Evolutionary conservation across 2,797 vertebrate species (phyloP), one percentile per base, ranked within the genome.

Genomic region (Characodon lateralis): DNA sequence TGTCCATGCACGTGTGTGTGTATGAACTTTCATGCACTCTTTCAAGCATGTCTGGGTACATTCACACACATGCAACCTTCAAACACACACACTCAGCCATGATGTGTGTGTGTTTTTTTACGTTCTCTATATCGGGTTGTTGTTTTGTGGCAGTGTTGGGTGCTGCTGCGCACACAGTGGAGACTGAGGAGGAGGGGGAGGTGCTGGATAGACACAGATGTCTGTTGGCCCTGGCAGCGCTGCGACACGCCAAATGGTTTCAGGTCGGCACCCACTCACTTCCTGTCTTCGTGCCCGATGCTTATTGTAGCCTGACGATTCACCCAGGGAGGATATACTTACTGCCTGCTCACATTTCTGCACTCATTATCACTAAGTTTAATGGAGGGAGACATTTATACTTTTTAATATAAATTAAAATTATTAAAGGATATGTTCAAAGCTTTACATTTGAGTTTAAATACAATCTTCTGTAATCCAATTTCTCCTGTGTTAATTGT

Each of bases 201-300:
- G 96, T 98, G 96, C 94, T 99, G 97, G 97, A 98, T 97, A 98
- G 97, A 97, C 97, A 98, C 96, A 98, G 97, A 97, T 99, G 98
- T 96, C 97, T 99, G 95, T 96, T 97, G 91, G 98, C 98, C 96
- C 97, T 99, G 98, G 98, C 98, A 95, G 98, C 98, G 96, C 98
- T 99, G 94, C 97, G 98, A 96, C 98, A 99, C 97, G 96, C 98
- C 97, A 99, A 99, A 96, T 99, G 98, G 98, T 99, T 99, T 97
- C 98, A 99, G 98, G 98, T 99, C 97, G 97, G 98, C 97, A 95
- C 94, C 97, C 96, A 94, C 97, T 98, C 96, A 97, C 96, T 96
- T 98, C 96, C 95, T 93, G 94, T 93, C 92, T 95, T 97, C 94
- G 85, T 90, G 92, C 92, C 93, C 69, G 83, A 88, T 88, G 93